These are phyloP conservation scores for Drepanosiphum platanoidis DNA, from an alignment of 2,888 invertebrate genomes.

Conservation along the genomic window DNA sequence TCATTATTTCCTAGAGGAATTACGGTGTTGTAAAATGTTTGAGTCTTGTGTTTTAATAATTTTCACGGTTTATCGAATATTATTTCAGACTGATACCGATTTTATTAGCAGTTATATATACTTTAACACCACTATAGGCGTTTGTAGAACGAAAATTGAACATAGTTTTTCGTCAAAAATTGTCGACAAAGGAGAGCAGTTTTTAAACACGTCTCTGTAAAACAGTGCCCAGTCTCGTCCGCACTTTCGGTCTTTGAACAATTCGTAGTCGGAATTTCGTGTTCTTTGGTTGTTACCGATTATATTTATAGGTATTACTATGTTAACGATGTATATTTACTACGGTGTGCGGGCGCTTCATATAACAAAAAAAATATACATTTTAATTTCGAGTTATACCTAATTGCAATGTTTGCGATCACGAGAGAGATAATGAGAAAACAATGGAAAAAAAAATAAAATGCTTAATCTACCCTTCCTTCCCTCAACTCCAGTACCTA, in stretches of 20 bases:
- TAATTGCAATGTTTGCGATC: constrained; percentile 36
- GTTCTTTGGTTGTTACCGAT: not conserved
- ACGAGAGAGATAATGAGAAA: constrained; percentile 13
- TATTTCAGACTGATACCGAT: too few species aligned
- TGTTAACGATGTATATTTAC: not conserved
- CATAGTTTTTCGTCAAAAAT: too few species aligned
- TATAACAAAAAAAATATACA: too few species aligned
- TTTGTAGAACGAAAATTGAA: too few species aligned
- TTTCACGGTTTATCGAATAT: too few species aligned
- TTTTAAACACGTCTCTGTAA: too few species aligned
- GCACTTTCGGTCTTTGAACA: not conserved
- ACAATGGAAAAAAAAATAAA: constrained; percentile 23
- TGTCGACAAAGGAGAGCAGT: not conserved
- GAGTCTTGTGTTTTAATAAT: too few species aligned
- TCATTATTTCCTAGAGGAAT: too few species aligned
- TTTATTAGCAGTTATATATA: too few species aligned
- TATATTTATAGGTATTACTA: not conserved
- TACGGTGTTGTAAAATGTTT: too few species aligned
- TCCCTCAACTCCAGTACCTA: not conserved
- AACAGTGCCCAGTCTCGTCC: not conserved
- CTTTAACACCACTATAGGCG: too few species aligned
- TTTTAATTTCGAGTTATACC: constrained; percentile 30
- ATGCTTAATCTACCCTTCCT: constrained; percentile 23
- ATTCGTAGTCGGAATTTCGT: not conserved
- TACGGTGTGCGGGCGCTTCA: not conserved